Conservation (phyloP, 2,888 invertebrate species). For the Himalopsyche kuldschensis region DNA sequence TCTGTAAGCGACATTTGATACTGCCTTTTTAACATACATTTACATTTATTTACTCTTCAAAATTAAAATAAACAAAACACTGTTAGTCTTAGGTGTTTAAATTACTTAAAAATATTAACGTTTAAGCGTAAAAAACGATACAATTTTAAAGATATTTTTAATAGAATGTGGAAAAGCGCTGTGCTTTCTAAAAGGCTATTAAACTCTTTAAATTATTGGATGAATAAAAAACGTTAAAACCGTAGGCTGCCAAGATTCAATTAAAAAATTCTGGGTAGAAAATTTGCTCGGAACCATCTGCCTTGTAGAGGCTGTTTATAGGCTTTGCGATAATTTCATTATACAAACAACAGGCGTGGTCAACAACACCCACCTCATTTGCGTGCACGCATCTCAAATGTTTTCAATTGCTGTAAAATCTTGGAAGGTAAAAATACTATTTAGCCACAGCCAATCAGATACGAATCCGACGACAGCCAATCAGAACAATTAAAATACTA, state of each 20-base stretch:
- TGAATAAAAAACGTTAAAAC: neutral
- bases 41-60: no score
- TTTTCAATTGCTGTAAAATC: neutral
- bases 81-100: no score
- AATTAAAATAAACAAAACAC: no score
- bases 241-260: neutral
- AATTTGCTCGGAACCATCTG: neutral
- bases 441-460: no score
- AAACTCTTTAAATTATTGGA: neutral
- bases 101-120: no score
- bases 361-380: neutral
- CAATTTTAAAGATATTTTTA: neutral
- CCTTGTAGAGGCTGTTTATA: neutral
- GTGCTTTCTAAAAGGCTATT: neutral
- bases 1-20: no score
- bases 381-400: neutral
- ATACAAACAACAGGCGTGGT: neutral
- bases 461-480: no score
- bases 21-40: no score
- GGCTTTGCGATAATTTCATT: neutral
- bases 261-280: neutral
- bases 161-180: neutral
- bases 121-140: no score
- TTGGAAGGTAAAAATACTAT: no score
- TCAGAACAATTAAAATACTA: no score